phyloP scores from a whole-genome alignment of 1,140 invertebrate species.

The Phthorimaea operculella region DNA sequence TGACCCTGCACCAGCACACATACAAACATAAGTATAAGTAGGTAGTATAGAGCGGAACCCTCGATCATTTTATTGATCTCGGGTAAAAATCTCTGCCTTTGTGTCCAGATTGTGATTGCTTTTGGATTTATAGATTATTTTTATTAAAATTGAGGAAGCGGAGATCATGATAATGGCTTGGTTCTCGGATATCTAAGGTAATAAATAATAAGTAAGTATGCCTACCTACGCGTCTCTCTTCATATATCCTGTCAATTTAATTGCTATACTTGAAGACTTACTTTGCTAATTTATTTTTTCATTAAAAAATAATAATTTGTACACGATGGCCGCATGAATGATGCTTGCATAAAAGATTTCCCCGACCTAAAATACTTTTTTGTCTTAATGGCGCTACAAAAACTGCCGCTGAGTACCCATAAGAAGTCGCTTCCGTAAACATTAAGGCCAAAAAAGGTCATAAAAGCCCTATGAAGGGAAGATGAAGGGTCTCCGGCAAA shows the following conservation, averaged over 20 bases:
- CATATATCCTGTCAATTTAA: no score
- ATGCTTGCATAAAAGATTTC: no score
- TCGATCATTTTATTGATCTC: constrained; percentile 57
- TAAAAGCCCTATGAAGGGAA: constrained; percentile 22
- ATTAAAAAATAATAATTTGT: no score
- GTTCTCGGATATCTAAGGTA: no score
- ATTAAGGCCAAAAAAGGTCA: constrained; percentile 18
- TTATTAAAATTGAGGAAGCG: neutral
- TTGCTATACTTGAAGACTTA: no score
- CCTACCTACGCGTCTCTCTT: no score
- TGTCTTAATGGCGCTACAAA: neutral
- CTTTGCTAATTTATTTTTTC: no score
- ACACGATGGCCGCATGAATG: no score
- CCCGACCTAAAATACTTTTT: no score
- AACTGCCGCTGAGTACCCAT: constrained; percentile 15
- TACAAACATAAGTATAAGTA: constrained; percentile 9
- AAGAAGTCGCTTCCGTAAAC: constrained; percentile 32
- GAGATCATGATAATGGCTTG: no score
- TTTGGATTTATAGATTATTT: neutral
- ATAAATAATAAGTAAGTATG: no score
- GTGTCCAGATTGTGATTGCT: constrained; percentile 1
- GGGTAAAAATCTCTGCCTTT: constrained; percentile 42
- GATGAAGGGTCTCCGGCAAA: constrained; percentile 21
- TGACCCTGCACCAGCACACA: constrained; percentile 42
- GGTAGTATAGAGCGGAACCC: constrained; percentile 22